phyloP scores from a whole-genome alignment of 2,113 vertebrate species.

The Boulengeromyrus knoepffleri region DNA sequence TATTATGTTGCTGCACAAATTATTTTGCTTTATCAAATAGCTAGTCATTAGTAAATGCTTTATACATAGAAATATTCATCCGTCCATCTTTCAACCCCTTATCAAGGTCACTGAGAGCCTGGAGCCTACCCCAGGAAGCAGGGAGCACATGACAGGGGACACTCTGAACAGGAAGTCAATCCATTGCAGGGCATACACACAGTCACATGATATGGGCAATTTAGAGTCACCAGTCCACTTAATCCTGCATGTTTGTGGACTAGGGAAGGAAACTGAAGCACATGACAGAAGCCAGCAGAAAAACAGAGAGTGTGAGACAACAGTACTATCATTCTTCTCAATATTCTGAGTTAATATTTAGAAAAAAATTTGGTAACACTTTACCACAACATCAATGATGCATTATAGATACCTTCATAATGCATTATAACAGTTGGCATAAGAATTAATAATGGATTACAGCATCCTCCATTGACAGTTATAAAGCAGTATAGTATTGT shows the following conservation, averaged over 20 bases:
- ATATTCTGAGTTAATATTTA: not conserved
- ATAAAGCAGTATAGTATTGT: not conserved
- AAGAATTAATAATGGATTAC: not conserved
- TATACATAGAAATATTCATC: not conserved
- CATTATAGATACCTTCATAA: not conserved
- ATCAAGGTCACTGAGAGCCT: not conserved
- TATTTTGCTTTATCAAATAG: not conserved
- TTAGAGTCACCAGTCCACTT: not conserved
- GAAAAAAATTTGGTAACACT: not conserved
- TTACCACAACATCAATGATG: not conserved
- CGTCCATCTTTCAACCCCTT: not conserved
- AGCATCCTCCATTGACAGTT: not conserved
- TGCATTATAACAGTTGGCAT: not conserved
- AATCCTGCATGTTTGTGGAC: not conserved
- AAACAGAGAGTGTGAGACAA: not conserved
- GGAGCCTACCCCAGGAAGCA: not conserved
- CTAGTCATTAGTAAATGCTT: not conserved
- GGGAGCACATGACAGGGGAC: not conserved
- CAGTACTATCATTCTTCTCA: not conserved
- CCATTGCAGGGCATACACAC: not conserved
- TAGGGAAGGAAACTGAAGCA: not conserved
- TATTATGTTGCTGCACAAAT: not conserved
- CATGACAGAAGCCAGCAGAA: not conserved
- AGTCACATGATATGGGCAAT: not conserved
- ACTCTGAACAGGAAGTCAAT: not conserved